Conservation (phyloP, 1,140 invertebrate genomes). For the Samia ricini region DNA sequence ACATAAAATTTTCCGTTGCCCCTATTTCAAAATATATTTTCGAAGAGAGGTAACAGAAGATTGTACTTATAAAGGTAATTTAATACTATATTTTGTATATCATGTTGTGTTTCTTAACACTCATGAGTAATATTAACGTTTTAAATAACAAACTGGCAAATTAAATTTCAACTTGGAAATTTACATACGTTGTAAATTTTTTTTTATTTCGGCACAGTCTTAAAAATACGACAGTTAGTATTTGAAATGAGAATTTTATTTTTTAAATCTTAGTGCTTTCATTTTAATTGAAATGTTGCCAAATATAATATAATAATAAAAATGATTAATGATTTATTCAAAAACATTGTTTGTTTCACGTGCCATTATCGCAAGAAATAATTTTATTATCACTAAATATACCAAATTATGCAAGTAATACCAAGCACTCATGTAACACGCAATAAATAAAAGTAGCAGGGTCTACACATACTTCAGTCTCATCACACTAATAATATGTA, state of each 20-base stretch:
- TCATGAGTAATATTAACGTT: neutral
- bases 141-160: neutral
- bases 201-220: neutral
- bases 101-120: constrained; percentile 13
- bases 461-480: constrained; percentile 69
- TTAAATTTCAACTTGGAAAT: neutral
- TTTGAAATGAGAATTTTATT: too few species aligned
- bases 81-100: constrained; percentile 34
- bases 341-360: too few species aligned
- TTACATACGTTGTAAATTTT: neutral
- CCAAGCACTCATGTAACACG: constrained; percentile 50
- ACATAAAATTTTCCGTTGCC: constrained; percentile 71
- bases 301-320: too few species aligned
- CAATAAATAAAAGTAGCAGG: constrained; percentile 50
- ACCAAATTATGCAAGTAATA: constrained; percentile 27
- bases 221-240: neutral
- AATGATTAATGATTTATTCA: too few species aligned
- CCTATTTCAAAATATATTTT: constrained; percentile 54
- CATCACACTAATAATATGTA: constrained; percentile 76
- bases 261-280: too few species aligned
- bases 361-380: constrained; percentile 8
- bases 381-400: neutral
- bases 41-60: constrained; percentile 73
- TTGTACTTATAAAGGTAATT: constrained; percentile 53
- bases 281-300: too few species aligned